Base-by-base conservation (phyloP, 2,113 vertebrate genomes). In the Perca flavescens region DNA sequence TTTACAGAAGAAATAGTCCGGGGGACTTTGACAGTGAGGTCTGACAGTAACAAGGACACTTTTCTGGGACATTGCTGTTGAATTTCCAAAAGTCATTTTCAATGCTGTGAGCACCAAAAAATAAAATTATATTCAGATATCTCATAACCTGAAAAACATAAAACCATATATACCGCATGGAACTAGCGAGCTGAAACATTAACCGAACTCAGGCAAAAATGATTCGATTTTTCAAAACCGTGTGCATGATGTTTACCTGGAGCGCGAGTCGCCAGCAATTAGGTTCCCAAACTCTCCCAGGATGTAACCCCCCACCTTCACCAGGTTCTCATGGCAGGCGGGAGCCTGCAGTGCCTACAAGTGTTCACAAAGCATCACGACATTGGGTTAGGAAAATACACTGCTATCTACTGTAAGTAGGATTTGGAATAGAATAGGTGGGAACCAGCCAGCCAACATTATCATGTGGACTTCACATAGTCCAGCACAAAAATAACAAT, bases 221-320 rank as follows among this genome's bases (percentile, higher is more conserved):
- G 2, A 50, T 28, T 13, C 5, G 5, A 52, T 21, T 14, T 34
- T 28, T 28, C 3, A 50, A n/a, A 54, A 40, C 21, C n/a, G n/a
- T 17, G 34, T 25, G 13, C 15, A 54, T 49, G 22, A 3, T 14
- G 49, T 69, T 31, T 88, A 97, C 97, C 97, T 97, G 79, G 97
- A 97, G 19, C 97, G 96, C 5, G 97, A 95, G 73, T 97, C 97
- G 17, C 97, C 97, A 21, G 97, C 97, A 72, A 97, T 97, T 22
- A 97, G 94, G 86, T 97, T 97, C 17, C 97, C 97, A 74, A 97
- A 97, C 88, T 97, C 97, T 47, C 97, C 97, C 53, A 97, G 93
- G 87, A 97, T 97, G 89, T 97, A 97, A 49, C 97, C 97, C 0
- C 97, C 97, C 0, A 97, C 97, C 79, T 97, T 97, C 60, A 97